Conservation (phyloP, 2,113 vertebrate species). For the Pygathrix nemaeus region DNA sequence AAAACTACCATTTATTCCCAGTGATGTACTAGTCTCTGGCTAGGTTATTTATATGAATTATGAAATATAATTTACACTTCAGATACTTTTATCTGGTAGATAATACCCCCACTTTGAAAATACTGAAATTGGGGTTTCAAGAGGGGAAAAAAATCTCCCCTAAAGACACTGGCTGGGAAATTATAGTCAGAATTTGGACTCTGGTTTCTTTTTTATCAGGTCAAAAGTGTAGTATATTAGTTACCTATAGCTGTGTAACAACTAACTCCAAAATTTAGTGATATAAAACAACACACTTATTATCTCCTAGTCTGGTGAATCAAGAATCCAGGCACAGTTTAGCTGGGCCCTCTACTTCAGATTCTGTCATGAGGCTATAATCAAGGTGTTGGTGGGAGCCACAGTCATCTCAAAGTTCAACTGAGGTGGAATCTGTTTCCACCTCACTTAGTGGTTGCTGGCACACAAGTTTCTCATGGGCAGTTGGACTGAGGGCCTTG, state of each 20-base stretch:
- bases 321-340: neutral
- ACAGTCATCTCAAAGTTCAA: neutral
- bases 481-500: neutral
- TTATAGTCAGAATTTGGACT: slow-evolving; percentile 10
- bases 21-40: neutral
- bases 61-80: neutral
- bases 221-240: neutral
- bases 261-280: neutral
- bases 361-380: neutral
- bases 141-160: neutral
- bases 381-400: neutral
- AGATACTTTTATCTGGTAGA: neutral
- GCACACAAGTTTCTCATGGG: neutral
- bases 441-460: neutral
- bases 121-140: neutral
- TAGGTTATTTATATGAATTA: neutral
- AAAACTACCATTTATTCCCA: neutral
- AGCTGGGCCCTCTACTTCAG: neutral
- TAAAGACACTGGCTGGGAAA: neutral
- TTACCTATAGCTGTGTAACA: neutral
- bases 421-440: neutral
- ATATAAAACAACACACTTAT: neutral
- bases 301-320: neutral
- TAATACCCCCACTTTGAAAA: neutral
- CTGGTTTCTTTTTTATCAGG: slow-evolving; percentile 16